Percentiles rank a stretch among this genome's conserved stretches.
Evolutionary conservation across 2,888 invertebrate species (phyloP).

Genomic region (Drosophila macrospina): DNA sequence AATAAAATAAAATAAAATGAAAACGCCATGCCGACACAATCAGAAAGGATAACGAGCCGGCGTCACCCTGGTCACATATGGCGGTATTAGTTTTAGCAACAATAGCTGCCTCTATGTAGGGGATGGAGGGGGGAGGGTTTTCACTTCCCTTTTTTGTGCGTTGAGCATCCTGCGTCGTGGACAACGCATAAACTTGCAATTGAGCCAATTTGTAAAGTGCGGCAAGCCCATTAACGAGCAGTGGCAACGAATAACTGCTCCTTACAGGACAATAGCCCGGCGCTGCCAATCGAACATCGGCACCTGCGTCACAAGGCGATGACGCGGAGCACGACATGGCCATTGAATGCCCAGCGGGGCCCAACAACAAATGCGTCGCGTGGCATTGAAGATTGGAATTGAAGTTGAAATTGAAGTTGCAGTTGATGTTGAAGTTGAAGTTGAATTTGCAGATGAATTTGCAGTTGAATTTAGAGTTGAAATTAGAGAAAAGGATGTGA

Average conservation of each 20-base stretch:
- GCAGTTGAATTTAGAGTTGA: neutral
- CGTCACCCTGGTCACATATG: conserved; percentile 81
- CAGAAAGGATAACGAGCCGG: conserved; percentile 73
- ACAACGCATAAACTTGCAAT: conserved; percentile 85
- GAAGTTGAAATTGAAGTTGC: neutral
- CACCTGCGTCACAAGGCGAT: conserved; percentile 58
- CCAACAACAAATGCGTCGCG: neutral
- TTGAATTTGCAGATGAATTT: neutral
- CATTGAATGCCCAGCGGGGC: conserved; percentile 1
- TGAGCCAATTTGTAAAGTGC: conserved; percentile 85
- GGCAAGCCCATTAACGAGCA: conserved; percentile 78
- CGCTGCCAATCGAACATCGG: conserved; percentile 61
- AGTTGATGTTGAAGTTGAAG: neutral
- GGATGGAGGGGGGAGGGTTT: neutral
- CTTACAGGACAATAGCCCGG: conserved; percentile 33
- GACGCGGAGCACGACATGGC: neutral
- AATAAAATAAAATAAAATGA: conserved; percentile 36
- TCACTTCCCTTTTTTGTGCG: neutral
- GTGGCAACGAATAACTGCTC: conserved; percentile 14
- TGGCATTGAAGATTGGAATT: too few relatives aligned
- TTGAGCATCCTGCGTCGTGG: conserved; percentile 22
- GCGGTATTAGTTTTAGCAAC: conserved; percentile 76
- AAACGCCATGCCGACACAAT: conserved; percentile 62
- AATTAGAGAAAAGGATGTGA: neutral
- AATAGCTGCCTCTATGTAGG: conserved; percentile 44